phyloP scores from a whole-genome alignment of 2,797 vertebrate species.

The Danio kyathit region DNA sequence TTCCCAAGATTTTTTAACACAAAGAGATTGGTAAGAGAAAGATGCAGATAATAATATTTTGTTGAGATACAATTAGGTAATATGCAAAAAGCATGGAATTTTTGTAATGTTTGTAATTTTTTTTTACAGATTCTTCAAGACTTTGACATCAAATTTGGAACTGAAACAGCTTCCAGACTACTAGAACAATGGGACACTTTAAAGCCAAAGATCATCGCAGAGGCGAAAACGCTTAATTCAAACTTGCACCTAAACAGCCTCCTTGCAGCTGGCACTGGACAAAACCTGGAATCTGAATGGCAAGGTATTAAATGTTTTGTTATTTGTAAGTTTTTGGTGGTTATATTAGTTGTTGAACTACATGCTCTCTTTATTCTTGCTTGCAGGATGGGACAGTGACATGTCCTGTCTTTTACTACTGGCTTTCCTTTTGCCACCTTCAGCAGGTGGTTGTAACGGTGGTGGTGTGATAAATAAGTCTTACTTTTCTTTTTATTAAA shows the following conservation, averaged over 20 bases:
- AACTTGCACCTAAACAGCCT: constrained; percentile 53
- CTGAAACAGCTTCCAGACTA: constrained; percentile 55
- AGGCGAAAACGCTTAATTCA: constrained; percentile 55
- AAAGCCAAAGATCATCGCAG: constrained; percentile 60
- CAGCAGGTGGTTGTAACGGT: constrained; percentile 10
- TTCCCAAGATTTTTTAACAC: neutral
- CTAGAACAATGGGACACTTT: constrained; percentile 60
- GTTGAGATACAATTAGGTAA: neutral
- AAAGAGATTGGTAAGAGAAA: constrained; percentile 2
- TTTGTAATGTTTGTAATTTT: constrained; percentile 30
- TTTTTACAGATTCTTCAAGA: constrained; percentile 60
- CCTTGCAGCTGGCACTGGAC: constrained; percentile 46
- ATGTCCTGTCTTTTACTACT: neutral
- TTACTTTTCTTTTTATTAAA: too few species aligned
- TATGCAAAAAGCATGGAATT: neutral
- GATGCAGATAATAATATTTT: neutral
- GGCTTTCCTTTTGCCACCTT: neutral
- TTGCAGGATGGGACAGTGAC: constrained; percentile 11
- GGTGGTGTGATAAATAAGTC: too few species aligned
- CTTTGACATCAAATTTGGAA: constrained; percentile 63
- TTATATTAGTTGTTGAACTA: neutral
- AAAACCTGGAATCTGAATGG: constrained; percentile 51
- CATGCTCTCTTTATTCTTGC: neutral
- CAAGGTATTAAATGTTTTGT: neutral
- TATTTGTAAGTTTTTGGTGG: neutral